Evolutionary conservation across 37 sponge, comb jelly and placozoan genomes (phyloP).

Genomic region (Aphrocallistes beatrix): DNA sequence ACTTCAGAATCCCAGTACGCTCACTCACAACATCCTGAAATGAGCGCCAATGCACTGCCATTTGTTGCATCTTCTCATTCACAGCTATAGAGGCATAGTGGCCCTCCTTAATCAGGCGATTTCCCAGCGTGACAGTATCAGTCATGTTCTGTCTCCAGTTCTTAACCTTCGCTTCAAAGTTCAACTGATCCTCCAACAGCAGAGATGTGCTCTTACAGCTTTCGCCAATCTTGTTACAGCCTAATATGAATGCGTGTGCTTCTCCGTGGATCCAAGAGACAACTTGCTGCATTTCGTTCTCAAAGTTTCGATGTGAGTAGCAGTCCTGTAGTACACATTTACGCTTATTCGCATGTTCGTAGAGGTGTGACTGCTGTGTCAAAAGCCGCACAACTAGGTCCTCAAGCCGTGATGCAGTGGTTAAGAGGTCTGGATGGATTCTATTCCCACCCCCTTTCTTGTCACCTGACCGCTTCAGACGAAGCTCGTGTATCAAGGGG

Average conservation of each 20-base stretch:
- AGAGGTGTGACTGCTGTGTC: neutral
- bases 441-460: neutral
- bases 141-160: neutral
- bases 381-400: neutral
- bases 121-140: neutral
- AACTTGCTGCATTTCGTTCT: neutral
- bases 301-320: slow-evolving; percentile 1
- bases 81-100: slow-evolving; percentile 12
- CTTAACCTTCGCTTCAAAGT: neutral
- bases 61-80: neutral
- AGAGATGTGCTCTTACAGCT: neutral
- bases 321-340: neutral
- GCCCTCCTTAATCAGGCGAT: neutral
- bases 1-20: neutral
- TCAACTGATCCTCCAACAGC: neutral
- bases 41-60: neutral
- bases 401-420: neutral
- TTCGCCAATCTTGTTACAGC: neutral
- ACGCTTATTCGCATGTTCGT: neutral
- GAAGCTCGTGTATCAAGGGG: neutral
- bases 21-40: neutral
- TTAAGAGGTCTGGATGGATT: neutral
- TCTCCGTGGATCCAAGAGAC: neutral
- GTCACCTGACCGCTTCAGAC: neutral
- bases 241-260: neutral